Evolutionary conservation across 2,888 invertebrate species (phyloP), one percentile per base, ranked within the genome.

Genomic region (Tuberolachnus salignus): DNA sequence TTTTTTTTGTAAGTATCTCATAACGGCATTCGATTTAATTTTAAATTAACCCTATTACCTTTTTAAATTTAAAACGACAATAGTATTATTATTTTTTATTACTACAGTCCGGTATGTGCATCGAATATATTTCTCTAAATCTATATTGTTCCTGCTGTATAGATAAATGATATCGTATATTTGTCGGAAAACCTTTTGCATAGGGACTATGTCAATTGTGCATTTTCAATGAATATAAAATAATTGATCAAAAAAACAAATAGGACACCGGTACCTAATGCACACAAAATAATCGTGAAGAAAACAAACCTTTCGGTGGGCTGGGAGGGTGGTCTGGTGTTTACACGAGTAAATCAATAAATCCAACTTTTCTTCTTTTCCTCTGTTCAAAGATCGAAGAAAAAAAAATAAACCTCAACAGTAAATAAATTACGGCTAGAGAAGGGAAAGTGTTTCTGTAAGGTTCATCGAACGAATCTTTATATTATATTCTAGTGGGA

Each of bases 321-420:
- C n/a, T n/a, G n/a, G n/a, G n/a, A n/a, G n/a, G 11, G 49, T 46
- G 16, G 59, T 49, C 16, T 67, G 46, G 46, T 75, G 66, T 75
- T 75, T 67, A 75, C 75, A 49, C 34, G 67, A n/a, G 26, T 49
- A 34, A 67, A 67, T 75, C 75, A 55, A 75, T 75, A 75, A 67
- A 67, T 46, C 46, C 13, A 14, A 57, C 46, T 75, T 75, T 59
- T 19, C 16, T 57, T 66, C 42, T 46, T 26, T 44, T 55, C 19
- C n/a, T n/a, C n/a, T n/a, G n/a, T n/a, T n/a, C n/a, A n/a, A n/a
- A n/a, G n/a, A n/a, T n/a, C 13, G 26, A 59, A 8, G 34, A 16
- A 49, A 19, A 46, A 67, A 46, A 72, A 57, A 23, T n/a, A 19
- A 13, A 64, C 21, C 23, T 34, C 34, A 57, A 75, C 44, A 67